phyloP scores from a whole-genome alignment of 1,140 invertebrate species.

The Venustaconcha ellipsiformis region DNA sequence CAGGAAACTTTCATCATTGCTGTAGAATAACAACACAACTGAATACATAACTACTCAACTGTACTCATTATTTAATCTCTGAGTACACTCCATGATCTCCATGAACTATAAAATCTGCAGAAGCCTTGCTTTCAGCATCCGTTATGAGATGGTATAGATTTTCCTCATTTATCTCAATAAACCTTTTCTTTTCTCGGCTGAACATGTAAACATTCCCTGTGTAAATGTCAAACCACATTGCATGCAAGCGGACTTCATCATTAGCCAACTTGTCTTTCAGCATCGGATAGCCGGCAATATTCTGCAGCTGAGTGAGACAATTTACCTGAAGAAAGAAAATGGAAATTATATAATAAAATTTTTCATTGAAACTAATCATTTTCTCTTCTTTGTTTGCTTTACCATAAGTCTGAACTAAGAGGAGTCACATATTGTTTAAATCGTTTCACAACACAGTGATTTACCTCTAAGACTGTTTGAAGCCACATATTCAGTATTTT shows the following conservation, averaged over 20 bases:
- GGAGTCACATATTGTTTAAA: too few relatives aligned
- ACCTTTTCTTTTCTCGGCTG: constrained; percentile 84
- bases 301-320: constrained; percentile 92
- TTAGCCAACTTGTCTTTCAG: constrained; percentile 84
- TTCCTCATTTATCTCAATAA: constrained; percentile 86
- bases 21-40: too few relatives aligned
- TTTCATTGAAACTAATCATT: neutral
- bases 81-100: too few relatives aligned
- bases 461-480: too few relatives aligned
- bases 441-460: too few relatives aligned
- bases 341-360: neutral
- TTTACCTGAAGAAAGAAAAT: constrained; percentile 79
- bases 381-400: neutral
- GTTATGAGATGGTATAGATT: constrained; percentile 57
- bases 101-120: too few relatives aligned
- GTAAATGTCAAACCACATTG: constrained; percentile 97
- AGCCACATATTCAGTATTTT: too few relatives aligned
- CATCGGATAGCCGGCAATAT: constrained; percentile 95
- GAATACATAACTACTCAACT: too few relatives aligned
- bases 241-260: constrained; percentile 89
- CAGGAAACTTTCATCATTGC: too few relatives aligned
- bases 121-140: constrained; percentile 2
- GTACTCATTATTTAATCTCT: too few relatives aligned
- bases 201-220: constrained; percentile 93
- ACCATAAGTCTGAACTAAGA: neutral